These are phyloP conservation scores for Taeniopygia guttata DNA, from an alignment of 2,797 vertebrate genomes.

Conservation along the genomic window DNA sequence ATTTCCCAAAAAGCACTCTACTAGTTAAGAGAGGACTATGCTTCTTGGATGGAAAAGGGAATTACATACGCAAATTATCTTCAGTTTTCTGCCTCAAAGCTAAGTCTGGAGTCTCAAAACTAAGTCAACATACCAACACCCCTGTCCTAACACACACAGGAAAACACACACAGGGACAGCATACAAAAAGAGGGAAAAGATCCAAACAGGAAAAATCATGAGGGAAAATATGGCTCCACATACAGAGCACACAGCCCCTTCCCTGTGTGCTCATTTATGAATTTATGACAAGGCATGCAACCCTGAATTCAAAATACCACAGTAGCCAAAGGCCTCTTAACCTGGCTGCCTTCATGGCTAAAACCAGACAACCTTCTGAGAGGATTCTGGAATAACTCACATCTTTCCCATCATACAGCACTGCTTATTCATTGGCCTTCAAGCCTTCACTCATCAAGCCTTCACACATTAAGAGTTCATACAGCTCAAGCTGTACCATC, in stretches of 20 bases:
- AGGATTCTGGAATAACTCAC: background rate
- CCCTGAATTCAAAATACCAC: background rate
- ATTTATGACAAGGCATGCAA: background rate
- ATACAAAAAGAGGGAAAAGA: background rate
- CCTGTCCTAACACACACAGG: accelerated
- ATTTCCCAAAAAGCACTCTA: background rate
- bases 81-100: background rate
- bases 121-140: background rate
- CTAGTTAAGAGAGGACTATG: background rate
- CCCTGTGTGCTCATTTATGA: background rate
- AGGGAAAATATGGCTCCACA: background rate
- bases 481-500: background rate
- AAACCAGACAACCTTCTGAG: background rate
- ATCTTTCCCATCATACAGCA: background rate
- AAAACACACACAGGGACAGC: background rate
- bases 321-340: background rate
- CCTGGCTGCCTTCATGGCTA: background rate
- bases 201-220: background rate
- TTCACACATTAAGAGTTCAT: background rate
- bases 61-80: background rate
- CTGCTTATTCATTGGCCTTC: background rate
- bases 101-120: background rate
- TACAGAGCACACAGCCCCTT: background rate
- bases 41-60: background rate
- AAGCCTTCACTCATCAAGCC: background rate